Evolutionary conservation across 1,140 invertebrate genomes (phyloP).

Genomic region (Pristionchus pacificus): DNA sequence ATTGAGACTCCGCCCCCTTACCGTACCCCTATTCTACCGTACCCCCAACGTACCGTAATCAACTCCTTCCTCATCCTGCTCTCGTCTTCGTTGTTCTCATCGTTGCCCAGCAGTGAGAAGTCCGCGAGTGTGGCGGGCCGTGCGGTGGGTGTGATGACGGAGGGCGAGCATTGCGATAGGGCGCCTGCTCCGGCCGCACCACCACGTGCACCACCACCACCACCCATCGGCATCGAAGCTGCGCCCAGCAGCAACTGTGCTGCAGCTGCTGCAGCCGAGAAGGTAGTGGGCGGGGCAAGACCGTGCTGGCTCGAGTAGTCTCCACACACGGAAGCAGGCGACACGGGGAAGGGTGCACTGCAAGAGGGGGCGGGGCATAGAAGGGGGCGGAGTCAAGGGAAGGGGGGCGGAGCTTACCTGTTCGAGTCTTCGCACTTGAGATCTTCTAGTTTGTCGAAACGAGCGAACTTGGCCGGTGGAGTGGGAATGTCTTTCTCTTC

Average conservation of each 20-base stretch:
- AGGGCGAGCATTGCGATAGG: not conserved
- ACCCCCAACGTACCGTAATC: not conserved
- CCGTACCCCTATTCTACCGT: not conserved
- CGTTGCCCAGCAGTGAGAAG: not conserved
- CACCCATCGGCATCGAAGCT: too few relatives aligned
- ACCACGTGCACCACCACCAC: too few relatives aligned
- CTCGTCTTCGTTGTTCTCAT: not conserved
- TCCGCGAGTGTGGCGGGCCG: too few relatives aligned
- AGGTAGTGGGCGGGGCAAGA: not conserved
- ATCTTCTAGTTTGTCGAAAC: not conserved
- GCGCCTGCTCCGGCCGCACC: too few relatives aligned
- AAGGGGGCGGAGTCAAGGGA: not conserved
- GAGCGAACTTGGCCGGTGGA: not conserved
- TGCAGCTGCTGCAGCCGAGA: not conserved
- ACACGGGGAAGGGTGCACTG: not conserved
- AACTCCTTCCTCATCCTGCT: not conserved
- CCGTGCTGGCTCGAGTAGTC: not conserved
- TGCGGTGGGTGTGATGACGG: not conserved
- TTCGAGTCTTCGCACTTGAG: not conserved
- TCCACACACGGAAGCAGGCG: not conserved
- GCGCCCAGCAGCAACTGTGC: too few relatives aligned
- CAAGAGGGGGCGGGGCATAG: too few relatives aligned
- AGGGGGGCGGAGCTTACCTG: not conserved
- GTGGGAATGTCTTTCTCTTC: not conserved
- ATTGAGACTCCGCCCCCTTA: not conserved